Percentiles rank a stretch among this genome's conserved stretches.
Conservation (phyloP, 2,888 invertebrate genomes). For the Luffia ferchaultella region DNA sequence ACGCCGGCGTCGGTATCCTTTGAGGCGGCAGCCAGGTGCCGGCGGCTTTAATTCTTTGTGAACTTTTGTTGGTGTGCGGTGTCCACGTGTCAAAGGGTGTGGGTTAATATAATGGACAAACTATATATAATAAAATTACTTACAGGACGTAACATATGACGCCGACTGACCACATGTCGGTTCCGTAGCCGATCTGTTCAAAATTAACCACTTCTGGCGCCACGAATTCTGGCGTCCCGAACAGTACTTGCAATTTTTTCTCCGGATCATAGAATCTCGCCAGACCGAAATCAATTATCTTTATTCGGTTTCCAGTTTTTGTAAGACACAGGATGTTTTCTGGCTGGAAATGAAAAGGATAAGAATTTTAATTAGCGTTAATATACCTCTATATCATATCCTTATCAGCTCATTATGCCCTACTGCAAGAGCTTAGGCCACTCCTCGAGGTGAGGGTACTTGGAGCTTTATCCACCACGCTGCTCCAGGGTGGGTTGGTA, state of each 20-base stretch:
- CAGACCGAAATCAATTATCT: constrained; percentile 98
- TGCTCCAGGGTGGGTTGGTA: too few species aligned
- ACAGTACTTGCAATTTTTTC: constrained; percentile 92
- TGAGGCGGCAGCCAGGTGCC: too few species aligned
- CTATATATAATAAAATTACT: constrained; percentile 68
- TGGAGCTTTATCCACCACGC: too few species aligned
- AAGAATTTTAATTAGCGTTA: neutral
- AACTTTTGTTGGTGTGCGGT: too few species aligned
- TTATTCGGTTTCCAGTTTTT: constrained; percentile 96
- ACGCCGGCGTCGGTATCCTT: too few species aligned
- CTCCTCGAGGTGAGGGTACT: too few species aligned
- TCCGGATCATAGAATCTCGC: constrained; percentile 92
- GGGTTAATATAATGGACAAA: too few species aligned
- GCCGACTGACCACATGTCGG: constrained; percentile 99
- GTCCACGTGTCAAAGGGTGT: too few species aligned
- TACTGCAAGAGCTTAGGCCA: too few species aligned
- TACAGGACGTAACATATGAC: constrained; percentile 98
- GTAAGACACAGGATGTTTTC: constrained; percentile 98
- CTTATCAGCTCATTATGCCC: too few species aligned
- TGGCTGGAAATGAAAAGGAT: constrained; percentile 71
- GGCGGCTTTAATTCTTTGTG: too few species aligned
- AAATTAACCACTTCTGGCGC: constrained; percentile 99
- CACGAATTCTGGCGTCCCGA: constrained; percentile 98
- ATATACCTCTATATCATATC: neutral
- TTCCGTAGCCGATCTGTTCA: constrained; percentile 93